A percentile compares a stretch with the other conserved stretches of the same genome.
These are phyloP conservation scores for Microctenopoma lineatum DNA, from an alignment of 2,797 vertebrate genomes.

Conservation along the genomic window DNA sequence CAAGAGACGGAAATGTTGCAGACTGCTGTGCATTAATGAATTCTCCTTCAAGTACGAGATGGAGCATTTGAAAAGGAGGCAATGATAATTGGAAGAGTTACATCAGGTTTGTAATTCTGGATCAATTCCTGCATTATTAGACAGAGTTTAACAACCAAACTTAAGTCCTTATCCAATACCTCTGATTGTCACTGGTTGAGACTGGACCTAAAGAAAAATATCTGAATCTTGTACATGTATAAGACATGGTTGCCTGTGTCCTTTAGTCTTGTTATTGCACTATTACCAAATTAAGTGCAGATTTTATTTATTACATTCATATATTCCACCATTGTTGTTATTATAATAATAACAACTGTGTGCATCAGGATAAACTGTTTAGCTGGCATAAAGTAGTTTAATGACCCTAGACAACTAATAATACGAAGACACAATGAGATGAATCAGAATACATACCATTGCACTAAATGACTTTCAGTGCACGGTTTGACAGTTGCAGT, in stretches of 20 bases:
- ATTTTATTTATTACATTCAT: not conserved
- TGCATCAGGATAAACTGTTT: not conserved
- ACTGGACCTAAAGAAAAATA: not conserved
- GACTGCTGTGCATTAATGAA: constrained; percentile 23
- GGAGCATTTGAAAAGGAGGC: constrained; percentile 18
- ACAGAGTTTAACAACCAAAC: not conserved
- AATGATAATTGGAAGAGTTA: constrained; percentile 16
- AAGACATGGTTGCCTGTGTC: too few relatives aligned
- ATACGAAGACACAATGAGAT: too few relatives aligned
- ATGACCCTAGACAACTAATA: too few relatives aligned
- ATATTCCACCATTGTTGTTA: not conserved
- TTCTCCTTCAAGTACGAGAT: constrained; percentile 17
- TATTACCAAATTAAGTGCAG: not conserved
- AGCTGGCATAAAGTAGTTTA: not conserved
- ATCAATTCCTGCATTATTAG: constrained; percentile 16
- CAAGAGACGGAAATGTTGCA: constrained; percentile 13
- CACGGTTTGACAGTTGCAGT: too few relatives aligned
- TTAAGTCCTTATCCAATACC: too few relatives aligned
- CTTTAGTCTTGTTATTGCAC: too few relatives aligned
- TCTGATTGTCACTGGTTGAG: not conserved
- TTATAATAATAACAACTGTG: not conserved
- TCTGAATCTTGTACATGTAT: not conserved
- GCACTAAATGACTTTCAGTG: too few relatives aligned
- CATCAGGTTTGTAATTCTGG: constrained; percentile 31
- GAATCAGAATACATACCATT: too few relatives aligned